Conservation (phyloP, 2,113 vertebrate species). For the Lota lota region DNA sequence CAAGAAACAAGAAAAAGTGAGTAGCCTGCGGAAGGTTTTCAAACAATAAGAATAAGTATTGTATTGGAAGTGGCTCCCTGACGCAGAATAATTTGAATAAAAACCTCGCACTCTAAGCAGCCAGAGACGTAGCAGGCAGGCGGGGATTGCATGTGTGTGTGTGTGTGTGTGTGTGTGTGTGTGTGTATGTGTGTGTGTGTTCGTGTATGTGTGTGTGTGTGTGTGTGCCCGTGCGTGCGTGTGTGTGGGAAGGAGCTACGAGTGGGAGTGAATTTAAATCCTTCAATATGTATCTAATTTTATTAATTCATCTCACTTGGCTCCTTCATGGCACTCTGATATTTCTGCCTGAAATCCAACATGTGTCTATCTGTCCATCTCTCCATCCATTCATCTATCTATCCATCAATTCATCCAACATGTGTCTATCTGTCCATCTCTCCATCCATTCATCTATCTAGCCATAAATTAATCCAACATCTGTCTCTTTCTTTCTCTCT, state of each 20-base stretch:
- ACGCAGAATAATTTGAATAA: constrained; percentile 55
- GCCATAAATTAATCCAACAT: no score
- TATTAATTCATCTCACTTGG: constrained; percentile 19
- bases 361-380: background rate
- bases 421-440: background rate
- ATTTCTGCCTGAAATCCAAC: constrained; percentile 7
- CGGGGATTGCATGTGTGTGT: background rate
- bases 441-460: background rate
- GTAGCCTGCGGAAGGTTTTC: no score
- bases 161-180: constrained; percentile 2
- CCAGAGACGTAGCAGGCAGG: constrained; percentile 5
- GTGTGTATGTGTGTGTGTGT: background rate
- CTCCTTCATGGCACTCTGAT: constrained; percentile 4
- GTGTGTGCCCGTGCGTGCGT: background rate
- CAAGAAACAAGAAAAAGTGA: background rate
- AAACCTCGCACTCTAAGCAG: constrained; percentile 41
- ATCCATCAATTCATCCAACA: background rate
- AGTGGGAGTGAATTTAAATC: constrained; percentile 50
- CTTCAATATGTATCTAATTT: constrained; percentile 14
- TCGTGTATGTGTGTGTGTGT: background rate
- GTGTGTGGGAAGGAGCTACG: constrained; percentile 25
- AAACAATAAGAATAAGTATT: background rate
- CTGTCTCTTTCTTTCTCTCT: background rate
- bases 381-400: background rate
- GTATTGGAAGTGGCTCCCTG: constrained; percentile 35